phyloP scores from a whole-genome alignment of 2,888 invertebrate species.

The Mythimna lalbum region DNA sequence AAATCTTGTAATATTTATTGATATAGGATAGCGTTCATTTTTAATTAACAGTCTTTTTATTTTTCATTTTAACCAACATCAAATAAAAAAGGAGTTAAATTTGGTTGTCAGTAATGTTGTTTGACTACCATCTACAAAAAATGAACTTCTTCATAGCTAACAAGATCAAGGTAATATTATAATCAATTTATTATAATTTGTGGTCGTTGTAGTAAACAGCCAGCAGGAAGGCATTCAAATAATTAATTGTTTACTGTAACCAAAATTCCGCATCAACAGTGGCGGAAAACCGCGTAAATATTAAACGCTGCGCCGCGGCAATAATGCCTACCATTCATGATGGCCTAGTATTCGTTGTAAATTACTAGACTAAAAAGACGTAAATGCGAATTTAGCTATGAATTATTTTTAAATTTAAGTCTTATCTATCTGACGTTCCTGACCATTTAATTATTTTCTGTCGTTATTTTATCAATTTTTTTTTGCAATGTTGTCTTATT shows the following conservation, averaged over 20 bases:
- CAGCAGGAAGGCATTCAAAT: not conserved
- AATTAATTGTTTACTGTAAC: conserved; percentile 21
- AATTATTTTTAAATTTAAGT: conserved; percentile 2
- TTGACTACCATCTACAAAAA: not conserved
- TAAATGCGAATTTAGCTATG: conserved; percentile 46
- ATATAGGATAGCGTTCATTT: too few relatives aligned
- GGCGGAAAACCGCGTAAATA: not conserved
- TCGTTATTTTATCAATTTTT: not conserved
- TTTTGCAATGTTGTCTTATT: not conserved
- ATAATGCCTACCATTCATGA: conserved; percentile 55
- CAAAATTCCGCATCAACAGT: conserved; percentile 8
- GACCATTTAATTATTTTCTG: not conserved
- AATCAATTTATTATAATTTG: not conserved
- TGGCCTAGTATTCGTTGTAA: conserved; percentile 68
- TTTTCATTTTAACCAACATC: too few relatives aligned
- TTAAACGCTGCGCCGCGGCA: conserved; percentile 16
- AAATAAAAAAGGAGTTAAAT: not conserved
- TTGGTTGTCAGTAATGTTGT: not conserved
- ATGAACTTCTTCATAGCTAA: not conserved
- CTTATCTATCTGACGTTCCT: not conserved
- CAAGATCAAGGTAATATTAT: conserved; percentile 2
- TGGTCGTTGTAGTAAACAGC: conserved; percentile 9
- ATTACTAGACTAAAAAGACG: conserved; percentile 68
- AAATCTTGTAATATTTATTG: too few relatives aligned
- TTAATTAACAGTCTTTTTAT: not conserved